These are phyloP conservation scores for Potorous gilbertii DNA, from an alignment of 2,797 vertebrate genomes.

Conservation along the genomic window DNA sequence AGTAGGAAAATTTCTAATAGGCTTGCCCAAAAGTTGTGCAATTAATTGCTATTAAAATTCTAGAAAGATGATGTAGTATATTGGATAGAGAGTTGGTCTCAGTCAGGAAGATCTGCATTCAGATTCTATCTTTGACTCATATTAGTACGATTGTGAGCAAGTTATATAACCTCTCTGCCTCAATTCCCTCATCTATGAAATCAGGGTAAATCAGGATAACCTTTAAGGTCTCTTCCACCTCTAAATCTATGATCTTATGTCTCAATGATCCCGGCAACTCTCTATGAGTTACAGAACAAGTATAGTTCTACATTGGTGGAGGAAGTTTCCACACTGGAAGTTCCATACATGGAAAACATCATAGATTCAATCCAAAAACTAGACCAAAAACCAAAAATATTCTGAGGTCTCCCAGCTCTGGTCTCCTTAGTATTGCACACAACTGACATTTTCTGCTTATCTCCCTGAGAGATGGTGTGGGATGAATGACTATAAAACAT, in stretches of 20 bases:
- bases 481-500: background rate
- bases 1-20: background rate
- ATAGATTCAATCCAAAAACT: background rate
- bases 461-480: background rate
- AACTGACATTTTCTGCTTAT: background rate
- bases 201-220: background rate
- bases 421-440: background rate
- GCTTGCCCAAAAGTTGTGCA: background rate
- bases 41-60: background rate
- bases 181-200: background rate
- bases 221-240: background rate
- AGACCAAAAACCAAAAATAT: background rate
- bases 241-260: background rate
- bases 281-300: background rate
- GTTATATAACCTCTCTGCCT: background rate
- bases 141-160: background rate
- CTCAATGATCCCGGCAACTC: background rate
- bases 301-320: background rate
- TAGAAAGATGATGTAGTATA: background rate
- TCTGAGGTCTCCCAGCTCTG: background rate
- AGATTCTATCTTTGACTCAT: background rate
- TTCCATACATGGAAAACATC: background rate
- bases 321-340: background rate
- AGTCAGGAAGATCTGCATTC: background rate
- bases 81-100: background rate